phyloP scores from a whole-genome alignment of 1,140 invertebrate genomes.

The Nautilus pompilius region DNA sequence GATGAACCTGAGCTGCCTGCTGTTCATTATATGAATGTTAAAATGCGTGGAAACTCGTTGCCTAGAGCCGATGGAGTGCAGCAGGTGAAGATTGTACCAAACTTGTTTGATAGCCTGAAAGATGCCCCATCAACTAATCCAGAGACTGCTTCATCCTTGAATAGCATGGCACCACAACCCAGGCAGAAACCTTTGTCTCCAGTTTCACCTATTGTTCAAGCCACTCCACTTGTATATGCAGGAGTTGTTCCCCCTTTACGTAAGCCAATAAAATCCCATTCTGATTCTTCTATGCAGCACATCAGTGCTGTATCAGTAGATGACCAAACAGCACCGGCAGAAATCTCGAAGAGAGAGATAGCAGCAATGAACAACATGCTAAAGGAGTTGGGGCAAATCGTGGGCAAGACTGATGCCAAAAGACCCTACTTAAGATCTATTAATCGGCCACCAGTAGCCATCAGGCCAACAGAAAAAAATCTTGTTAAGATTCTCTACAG shows the following conservation, averaged over 20 bases:
- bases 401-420: slow-evolving; percentile 20
- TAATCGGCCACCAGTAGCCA: slow-evolving; percentile 4
- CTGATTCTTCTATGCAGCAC: no score
- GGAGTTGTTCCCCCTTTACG: slow-evolving; percentile 27
- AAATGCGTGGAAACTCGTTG: slow-evolving; percentile 23
- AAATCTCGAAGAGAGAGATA: slow-evolving; percentile 29
- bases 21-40: slow-evolving; percentile 48
- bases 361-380: slow-evolving; percentile 26
- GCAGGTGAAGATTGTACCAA: slow-evolving; percentile 23
- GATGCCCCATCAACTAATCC: background rate
- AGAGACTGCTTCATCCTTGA: background rate
- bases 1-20: slow-evolving; percentile 47
- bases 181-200: slow-evolving; percentile 9
- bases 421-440: slow-evolving; percentile 13
- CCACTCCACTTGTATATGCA: slow-evolving; percentile 29
- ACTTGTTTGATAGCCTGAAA: slow-evolving; percentile 44
- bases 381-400: slow-evolving; percentile 27
- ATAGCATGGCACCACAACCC: background rate
- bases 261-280: slow-evolving; percentile 18
- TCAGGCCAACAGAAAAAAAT: slow-evolving; percentile 23
- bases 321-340: slow-evolving; percentile 8
- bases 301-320: no score
- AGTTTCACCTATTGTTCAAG: slow-evolving; percentile 24
- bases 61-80: background rate
- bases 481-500: slow-evolving; percentile 42